Conservation (phyloP, 2,797 vertebrate species). For the Miichthys miiuy region DNA sequence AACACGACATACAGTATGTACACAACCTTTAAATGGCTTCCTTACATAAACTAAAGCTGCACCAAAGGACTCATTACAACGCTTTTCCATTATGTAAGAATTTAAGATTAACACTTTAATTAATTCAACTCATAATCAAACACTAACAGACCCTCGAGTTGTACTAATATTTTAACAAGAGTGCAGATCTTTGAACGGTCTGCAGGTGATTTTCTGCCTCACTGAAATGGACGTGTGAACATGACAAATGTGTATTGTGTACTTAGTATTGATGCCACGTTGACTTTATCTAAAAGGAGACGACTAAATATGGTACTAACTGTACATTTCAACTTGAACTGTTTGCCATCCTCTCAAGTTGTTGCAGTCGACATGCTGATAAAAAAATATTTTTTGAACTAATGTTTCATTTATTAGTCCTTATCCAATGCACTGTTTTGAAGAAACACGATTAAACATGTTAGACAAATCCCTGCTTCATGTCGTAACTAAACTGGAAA, state of each 20-base stretch:
- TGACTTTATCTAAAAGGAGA: constrained; percentile 28
- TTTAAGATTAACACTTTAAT: constrained; percentile 42
- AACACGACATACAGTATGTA: constrained; percentile 17
- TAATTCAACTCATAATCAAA: constrained; percentile 34
- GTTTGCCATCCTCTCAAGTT: constrained; percentile 45
- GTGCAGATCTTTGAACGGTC: constrained; percentile 8
- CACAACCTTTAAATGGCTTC: constrained; percentile 46
- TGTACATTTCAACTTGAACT: constrained; percentile 35
- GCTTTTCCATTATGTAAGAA: constrained; percentile 50
- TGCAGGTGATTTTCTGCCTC: constrained; percentile 22
- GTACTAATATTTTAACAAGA: constrained; percentile 21
- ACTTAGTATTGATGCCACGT: constrained; percentile 24
- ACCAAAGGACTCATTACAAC: constrained; percentile 45
- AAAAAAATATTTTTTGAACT: constrained; percentile 46
- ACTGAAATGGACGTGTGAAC: constrained; percentile 24
- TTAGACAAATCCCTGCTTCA: constrained; percentile 29
- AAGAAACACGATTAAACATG: constrained; percentile 58
- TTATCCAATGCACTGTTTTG: constrained; percentile 58
- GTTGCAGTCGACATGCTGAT: constrained; percentile 39
- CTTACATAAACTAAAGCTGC: constrained; percentile 40
- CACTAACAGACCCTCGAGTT: constrained; percentile 26
- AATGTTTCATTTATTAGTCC: constrained; percentile 51
- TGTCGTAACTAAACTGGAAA: constrained; percentile 13
- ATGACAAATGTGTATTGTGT: constrained; percentile 24
- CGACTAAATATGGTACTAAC: constrained; percentile 8